Base-by-base conservation (phyloP, 2,113 vertebrate species). In the Pterocles burchelli region DNA sequence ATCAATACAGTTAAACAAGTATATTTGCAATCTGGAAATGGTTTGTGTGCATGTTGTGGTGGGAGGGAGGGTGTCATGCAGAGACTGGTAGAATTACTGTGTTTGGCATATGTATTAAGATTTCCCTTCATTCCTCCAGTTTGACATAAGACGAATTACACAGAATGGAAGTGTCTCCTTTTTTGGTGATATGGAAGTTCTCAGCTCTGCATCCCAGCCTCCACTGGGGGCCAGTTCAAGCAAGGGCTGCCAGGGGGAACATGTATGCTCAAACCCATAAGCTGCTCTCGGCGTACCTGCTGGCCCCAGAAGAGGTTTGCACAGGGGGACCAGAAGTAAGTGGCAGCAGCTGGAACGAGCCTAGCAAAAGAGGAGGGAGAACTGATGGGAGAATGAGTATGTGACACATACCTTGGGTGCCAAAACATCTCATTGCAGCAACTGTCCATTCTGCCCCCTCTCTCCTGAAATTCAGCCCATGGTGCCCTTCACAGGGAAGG, bases 171-270 rank as follows among this genome's bases (percentile, higher is more conserved):
- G 25, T 1, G 0, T 63, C 49, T 79, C 12, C 33, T 46, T 54
- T 96, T 76, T 58, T 72, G 46, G 63, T 80, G 67, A 74, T 48
- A 43, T 54, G 55, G 36, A 77, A 79, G 51, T 87, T 91, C 87
- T 88, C 25, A 34, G 38, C 38, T 55, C 48, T 81, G 26, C 76
- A 34, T 59, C 31, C 33, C 51, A 46, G 13, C 14, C 33, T 80
- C 34, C 26, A 3, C 41, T 61, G 12, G 10, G 12, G 21, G 13
- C 12, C 54, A 62, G 18, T 43, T 61, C 57, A 65, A 89, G 38
- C 20, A 21, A 81, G n/a, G 34, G n/a, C 31, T 58, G 21, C 28
- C 2, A 1, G 5, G 9, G 17, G 36, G 6, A 77, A 3, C 26
- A 12, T 11, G 7, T 31, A 12, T 34, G 38, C 48, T 86, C 2